phyloP scores from a whole-genome alignment of 2,113 vertebrate species.

The Calcarius ornatus region DNA sequence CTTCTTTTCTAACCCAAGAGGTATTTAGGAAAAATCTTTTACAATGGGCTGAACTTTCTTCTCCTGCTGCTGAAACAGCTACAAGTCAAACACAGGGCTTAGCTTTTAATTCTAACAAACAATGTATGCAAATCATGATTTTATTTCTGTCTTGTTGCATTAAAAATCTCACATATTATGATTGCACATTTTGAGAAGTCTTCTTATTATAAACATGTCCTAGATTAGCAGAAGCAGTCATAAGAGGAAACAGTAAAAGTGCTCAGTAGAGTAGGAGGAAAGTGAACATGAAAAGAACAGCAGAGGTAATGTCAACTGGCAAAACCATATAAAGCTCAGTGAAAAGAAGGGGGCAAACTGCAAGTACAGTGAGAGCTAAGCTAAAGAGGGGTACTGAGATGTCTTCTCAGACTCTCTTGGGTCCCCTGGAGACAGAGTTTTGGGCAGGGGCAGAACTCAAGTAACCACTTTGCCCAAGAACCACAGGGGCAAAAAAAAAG shows the following conservation, averaged over 20 bases:
- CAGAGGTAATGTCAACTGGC: accelerated
- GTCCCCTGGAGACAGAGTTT: neutral
- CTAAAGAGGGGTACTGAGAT: neutral
- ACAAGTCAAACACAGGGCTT: neutral
- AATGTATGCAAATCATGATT: neutral
- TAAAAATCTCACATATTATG: neutral
- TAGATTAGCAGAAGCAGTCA: neutral
- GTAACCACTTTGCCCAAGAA: neutral
- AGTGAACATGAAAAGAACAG: neutral
- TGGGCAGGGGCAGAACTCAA: neutral
- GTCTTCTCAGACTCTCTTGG: neutral
- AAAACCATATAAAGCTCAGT: neutral
- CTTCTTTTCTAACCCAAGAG: neutral
- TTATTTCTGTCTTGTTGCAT: neutral
- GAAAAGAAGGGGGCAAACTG: neutral
- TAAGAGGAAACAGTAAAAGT: neutral
- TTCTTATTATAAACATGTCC: neutral
- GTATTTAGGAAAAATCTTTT: neutral
- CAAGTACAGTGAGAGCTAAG: neutral
- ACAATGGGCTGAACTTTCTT: neutral
- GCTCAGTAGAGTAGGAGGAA: neutral
- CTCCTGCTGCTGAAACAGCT: neutral
- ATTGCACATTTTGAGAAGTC: neutral
- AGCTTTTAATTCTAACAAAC: neutral
- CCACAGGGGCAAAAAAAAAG: neutral